Evolutionary conservation across 2,113 vertebrate species (phyloP), one percentile per base, ranked within the genome.

Genomic region (Notothenia coriiceps): DNA sequence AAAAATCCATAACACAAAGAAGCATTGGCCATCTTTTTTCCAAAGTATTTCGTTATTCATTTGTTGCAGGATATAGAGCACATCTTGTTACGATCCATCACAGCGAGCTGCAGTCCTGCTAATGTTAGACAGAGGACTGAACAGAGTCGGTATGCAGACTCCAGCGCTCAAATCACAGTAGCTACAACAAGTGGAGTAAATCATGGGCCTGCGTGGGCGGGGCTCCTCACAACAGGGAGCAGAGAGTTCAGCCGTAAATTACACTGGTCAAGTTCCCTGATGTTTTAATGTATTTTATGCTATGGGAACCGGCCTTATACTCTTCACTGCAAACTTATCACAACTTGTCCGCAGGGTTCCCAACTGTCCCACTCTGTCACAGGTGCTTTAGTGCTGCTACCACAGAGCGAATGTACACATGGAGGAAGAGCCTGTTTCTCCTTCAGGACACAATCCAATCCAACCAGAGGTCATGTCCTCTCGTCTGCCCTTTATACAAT

Each of bases 211-310:
- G 44, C 66, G 87, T 76, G 74, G 86, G 80, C 72, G 87, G 72
- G 84, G 74, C 69, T 1, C 61, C 52, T 69, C 83, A 47, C 77
- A 73, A 88, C 83, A 68, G 85, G 80, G 85, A 89, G 83, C 83
- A 75, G 40, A 88, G 76, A 89, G 90, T 89, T 90, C 91, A 91
- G 74, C 70, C 64, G 12, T 90, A 90, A 93, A 91, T 93, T 68
- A 90, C 56, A 14, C 49, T 4, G 67, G 75, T 86, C 83, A 77
- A 77, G 15, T 83, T 88, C 71, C 35, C 68, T 59, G 70, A 72
- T 77, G 83, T 70, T 79, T 83, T 80, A 69, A 79, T 80, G 79
- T 78, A 80, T 83, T 86, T 82, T 44, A 49, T 63, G 83, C 84
- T 65, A 74, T 87, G 83, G 82, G 83, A 89, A 77, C 72, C 12